Percentiles rank a stretch among this genome's conserved stretches.
phyloP scores from a whole-genome alignment of 2,113 vertebrate genomes.

The Cariama cristata region DNA sequence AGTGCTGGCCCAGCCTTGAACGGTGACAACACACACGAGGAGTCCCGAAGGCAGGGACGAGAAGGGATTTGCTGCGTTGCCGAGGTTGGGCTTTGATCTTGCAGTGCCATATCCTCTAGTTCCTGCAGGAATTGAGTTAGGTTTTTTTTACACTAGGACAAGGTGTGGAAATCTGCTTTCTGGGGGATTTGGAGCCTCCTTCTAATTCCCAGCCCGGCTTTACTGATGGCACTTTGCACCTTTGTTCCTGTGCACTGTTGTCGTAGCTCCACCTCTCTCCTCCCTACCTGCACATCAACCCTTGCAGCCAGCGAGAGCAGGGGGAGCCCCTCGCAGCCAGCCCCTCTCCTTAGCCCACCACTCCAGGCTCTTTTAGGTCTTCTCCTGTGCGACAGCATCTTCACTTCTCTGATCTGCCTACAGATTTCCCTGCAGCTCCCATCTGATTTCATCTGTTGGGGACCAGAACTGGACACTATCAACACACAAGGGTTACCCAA shows the following conservation, averaged over 20 bases:
- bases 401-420: background rate
- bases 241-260: background rate
- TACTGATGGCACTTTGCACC: background rate
- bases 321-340: background rate
- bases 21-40: too few relatives aligned
- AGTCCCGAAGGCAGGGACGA: fast-evolving
- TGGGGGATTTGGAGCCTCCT: background rate
- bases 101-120: background rate
- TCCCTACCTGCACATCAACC: fast-evolving
- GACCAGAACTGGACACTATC: background rate
- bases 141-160: background rate
- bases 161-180: background rate
- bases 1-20: too few relatives aligned
- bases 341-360: background rate
- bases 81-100: background rate
- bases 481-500: background rate
- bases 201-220: background rate
- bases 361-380: background rate
- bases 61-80: background rate
- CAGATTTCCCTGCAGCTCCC: background rate
- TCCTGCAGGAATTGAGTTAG: background rate
- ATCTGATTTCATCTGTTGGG: background rate
- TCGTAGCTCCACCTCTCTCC: background rate
- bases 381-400: background rate
- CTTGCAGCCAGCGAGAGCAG: background rate